Conservation (phyloP, 2,113 vertebrate species). For the Chunga burmeisteri region DNA sequence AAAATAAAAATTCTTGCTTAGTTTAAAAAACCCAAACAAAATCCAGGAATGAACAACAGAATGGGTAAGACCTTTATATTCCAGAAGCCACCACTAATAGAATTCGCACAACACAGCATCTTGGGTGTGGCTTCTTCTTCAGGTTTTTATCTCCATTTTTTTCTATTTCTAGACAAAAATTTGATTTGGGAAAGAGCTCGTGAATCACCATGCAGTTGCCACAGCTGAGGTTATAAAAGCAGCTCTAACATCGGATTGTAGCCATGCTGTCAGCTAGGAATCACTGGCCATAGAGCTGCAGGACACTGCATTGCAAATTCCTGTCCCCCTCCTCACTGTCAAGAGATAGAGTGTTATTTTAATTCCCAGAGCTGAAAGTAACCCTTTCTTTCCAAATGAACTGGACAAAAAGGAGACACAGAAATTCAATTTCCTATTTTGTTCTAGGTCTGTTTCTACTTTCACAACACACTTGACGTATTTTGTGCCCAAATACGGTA, state of each 20-base stretch:
- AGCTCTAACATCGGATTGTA: background rate
- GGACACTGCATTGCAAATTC: background rate
- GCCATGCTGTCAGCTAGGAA: background rate
- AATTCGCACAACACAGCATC: background rate
- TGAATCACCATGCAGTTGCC: background rate
- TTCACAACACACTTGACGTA: background rate
- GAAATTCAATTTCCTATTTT: background rate
- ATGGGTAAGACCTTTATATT: background rate
- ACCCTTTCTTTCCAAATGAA: background rate
- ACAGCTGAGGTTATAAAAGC: background rate
- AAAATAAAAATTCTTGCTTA: background rate
- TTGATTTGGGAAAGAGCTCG: background rate
- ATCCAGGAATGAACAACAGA: background rate
- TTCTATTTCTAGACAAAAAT: background rate
- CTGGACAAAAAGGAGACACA: background rate
- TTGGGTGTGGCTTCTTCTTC: background rate
- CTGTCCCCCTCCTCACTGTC: background rate
- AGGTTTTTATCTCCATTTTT: background rate
- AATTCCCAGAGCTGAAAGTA: background rate
- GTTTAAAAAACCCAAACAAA: background rate
- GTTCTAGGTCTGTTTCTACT: background rate
- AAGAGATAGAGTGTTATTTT: background rate
- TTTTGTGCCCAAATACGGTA: rapidly evolving
- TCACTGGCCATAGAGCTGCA: background rate
- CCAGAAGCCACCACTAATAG: background rate